phyloP scores from a whole-genome alignment of 2,888 invertebrate species.

The Pachydiplax longipennis region DNA sequence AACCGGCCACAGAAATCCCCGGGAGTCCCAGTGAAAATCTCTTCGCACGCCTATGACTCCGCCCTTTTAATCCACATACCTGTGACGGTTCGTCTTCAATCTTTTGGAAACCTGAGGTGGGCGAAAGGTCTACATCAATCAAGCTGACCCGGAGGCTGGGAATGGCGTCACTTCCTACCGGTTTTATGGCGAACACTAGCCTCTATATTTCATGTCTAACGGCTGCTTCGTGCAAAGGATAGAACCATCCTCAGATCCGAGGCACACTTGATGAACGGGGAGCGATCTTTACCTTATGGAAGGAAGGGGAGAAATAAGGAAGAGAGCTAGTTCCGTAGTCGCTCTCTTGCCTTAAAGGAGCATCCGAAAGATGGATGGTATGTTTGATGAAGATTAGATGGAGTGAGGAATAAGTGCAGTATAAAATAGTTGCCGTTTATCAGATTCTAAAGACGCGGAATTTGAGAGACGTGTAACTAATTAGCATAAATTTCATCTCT shows the following conservation, averaged over 20 bases:
- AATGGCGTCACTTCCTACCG: neutral
- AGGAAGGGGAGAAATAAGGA: neutral
- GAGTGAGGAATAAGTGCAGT: neutral
- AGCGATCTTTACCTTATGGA: neutral
- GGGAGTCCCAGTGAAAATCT: neutral
- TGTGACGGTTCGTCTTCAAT: neutral
- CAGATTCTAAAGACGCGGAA: too few species aligned
- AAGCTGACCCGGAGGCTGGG: neutral
- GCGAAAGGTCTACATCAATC: neutral
- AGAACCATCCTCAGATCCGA: neutral
- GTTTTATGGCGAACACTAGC: neutral
- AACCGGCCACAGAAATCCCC: neutral
- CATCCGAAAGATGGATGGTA: neutral
- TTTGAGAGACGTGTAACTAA: too few species aligned
- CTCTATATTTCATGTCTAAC: neutral
- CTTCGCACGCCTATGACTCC: neutral
- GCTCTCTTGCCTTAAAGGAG: neutral
- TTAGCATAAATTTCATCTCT: too few species aligned
- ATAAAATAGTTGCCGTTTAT: too few species aligned
- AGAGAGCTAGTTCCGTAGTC: neutral
- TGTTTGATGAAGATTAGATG: neutral
- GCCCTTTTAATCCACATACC: neutral
- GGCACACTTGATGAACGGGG: neutral
- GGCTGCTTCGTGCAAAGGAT: neutral
- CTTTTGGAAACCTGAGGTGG: neutral